Evolutionary conservation across 2,888 invertebrate species (phyloP).

Genomic region (Ectemnius continuus): DNA sequence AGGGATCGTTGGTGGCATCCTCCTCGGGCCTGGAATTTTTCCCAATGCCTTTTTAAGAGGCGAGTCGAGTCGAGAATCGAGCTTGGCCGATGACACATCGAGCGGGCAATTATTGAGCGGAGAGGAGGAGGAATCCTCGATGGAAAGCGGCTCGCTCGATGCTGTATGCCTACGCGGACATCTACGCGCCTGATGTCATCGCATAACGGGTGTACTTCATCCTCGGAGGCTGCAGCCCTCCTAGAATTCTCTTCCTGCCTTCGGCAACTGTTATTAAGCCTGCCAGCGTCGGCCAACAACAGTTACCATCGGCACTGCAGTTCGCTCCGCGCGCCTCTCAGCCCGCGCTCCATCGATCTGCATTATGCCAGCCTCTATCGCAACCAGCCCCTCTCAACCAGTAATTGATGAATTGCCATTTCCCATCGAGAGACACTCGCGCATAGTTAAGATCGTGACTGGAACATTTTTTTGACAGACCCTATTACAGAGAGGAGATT

Average conservation of each 20-base stretch:
- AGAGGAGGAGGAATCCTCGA: neutral
- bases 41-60: constrained; percentile 9
- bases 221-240: neutral
- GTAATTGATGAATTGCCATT: no score
- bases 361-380: neutral
- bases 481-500: no score
- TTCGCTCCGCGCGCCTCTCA: neutral
- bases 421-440: no score
- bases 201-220: constrained; percentile 39
- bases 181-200: constrained; percentile 57
- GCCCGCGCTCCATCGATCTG: constrained; percentile 18
- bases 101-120: constrained; percentile 24
- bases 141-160: constrained; percentile 1
- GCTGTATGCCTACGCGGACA: constrained; percentile 37
- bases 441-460: no score
- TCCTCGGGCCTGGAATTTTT: neutral
- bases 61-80: constrained; percentile 9
- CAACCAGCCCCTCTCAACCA: no score
- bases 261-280: constrained; percentile 51
- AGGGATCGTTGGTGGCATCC: no score
- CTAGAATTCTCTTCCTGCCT: constrained; percentile 32
- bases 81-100: constrained; percentile 41
- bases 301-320: constrained; percentile 35
- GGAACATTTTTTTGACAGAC: no score
- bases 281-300: constrained; percentile 45